phyloP scores from a whole-genome alignment of 2,888 invertebrate species.

The Ormyrus nitidulus region DNA sequence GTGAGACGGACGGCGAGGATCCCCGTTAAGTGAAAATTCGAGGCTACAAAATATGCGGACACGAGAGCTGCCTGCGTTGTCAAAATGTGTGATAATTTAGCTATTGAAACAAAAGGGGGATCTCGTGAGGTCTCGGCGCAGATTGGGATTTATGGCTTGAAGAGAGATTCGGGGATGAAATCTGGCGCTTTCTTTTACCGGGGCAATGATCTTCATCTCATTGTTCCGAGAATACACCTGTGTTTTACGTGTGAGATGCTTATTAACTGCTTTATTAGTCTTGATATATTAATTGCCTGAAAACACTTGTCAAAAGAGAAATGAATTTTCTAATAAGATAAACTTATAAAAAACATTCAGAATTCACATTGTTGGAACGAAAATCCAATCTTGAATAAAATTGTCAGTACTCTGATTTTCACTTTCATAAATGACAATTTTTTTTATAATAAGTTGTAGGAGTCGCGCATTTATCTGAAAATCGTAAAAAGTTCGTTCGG shows the following conservation, averaged over 20 bases:
- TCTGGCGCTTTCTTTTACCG: neutral
- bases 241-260: too few relatives aligned
- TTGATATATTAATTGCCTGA: too few relatives aligned
- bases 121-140: neutral
- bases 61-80: slow-evolving; percentile 17
- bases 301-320: too few relatives aligned
- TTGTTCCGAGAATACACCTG: slow-evolving; percentile 29
- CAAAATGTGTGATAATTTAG: slow-evolving; percentile 52
- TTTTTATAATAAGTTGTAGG: too few relatives aligned
- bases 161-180: neutral
- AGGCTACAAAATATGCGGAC: neutral
- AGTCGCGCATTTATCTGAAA: too few relatives aligned
- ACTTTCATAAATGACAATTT: too few relatives aligned
- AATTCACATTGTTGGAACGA: too few relatives aligned
- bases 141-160: slow-evolving; percentile 9
- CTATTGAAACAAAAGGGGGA: slow-evolving; percentile 39
- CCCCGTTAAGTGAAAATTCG: slow-evolving; percentile 48
- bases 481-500: neutral
- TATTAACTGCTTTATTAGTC: too few relatives aligned
- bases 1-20: neutral
- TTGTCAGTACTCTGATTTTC: too few relatives aligned
- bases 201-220: slow-evolving; percentile 33
- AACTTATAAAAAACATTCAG: too few relatives aligned
- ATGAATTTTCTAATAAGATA: too few relatives aligned
- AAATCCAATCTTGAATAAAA: too few relatives aligned